A percentile compares a stretch with the other conserved stretches of the same genome.
These are phyloP conservation scores for Rhinichthys osculus DNA, from an alignment of 2,797 vertebrate genomes.

Conservation along the genomic window DNA sequence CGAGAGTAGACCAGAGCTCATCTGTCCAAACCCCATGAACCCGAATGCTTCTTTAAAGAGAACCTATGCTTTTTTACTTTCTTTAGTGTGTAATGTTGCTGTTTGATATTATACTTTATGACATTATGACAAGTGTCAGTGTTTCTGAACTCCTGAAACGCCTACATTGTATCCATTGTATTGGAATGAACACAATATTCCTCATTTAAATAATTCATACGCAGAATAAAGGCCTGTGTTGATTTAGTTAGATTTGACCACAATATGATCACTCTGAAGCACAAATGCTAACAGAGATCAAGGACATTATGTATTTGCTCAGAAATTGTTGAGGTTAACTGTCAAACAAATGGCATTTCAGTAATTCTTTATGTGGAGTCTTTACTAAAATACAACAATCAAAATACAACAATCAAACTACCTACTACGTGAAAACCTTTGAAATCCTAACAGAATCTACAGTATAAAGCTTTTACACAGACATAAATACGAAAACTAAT, in stretches of 20 bases:
- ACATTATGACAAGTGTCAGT: background rate
- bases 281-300: background rate
- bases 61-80: background rate
- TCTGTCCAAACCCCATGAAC: constrained; percentile 43
- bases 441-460: background rate
- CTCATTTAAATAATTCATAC: background rate
- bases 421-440: background rate
- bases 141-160: background rate
- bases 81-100: background rate
- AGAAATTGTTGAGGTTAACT: background rate
- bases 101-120: background rate
- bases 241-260: background rate
- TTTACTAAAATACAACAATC: too few species aligned
- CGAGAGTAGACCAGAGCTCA: constrained; percentile 37
- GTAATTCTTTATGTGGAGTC: background rate
- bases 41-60: background rate
- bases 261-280: background rate
- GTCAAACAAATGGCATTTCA: background rate
- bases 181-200: too few species aligned
- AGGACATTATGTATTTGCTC: background rate
- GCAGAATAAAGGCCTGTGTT: too few species aligned
- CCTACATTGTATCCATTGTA: too few species aligned
- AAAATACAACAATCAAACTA: background rate
- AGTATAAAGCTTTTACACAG: background rate
- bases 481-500: background rate